Conservation (phyloP, 2,113 vertebrate species). For the Eudyptes chrysolophus region DNA sequence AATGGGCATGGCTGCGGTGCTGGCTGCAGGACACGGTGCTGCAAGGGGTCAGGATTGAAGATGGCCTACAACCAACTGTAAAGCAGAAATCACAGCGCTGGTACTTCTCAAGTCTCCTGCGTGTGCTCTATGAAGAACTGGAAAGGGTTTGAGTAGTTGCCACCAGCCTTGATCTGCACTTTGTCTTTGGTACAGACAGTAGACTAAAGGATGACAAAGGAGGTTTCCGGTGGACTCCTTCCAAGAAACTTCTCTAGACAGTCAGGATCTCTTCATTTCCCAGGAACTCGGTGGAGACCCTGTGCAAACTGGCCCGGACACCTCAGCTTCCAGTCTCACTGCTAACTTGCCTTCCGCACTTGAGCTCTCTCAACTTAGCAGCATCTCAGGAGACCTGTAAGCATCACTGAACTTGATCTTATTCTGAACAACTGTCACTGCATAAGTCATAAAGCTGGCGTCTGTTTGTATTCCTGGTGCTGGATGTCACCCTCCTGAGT, state of each 20-base stretch:
- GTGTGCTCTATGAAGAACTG: accelerated
- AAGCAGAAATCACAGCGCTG: not conserved
- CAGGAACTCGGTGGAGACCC: not conserved
- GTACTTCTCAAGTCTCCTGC: not conserved
- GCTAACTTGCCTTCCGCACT: not conserved
- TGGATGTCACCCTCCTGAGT: not conserved
- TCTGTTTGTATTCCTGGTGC: not conserved
- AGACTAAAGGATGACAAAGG: not conserved
- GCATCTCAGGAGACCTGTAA: not conserved
- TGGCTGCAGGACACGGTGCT: not conserved
- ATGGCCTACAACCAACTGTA: accelerated
- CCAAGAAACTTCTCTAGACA: not conserved
- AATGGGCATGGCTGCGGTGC: accelerated
- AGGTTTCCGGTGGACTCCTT: not conserved
- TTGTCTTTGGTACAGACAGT: not conserved
- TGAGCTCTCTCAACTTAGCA: not conserved
- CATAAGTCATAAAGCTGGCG: not conserved
- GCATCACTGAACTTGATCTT: not conserved
- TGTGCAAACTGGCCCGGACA: accelerated
- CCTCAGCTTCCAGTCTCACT: not conserved
- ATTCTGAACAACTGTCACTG: not conserved
- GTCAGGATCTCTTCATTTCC: not conserved
- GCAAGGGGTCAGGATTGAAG: not conserved
- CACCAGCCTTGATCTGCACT: not conserved
- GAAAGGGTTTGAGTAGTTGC: not conserved